Evolutionary conservation across 2,797 vertebrate species (phyloP), one percentile per base, ranked within the genome.

Genomic region (Poeciliopsis gracilis): DNA sequence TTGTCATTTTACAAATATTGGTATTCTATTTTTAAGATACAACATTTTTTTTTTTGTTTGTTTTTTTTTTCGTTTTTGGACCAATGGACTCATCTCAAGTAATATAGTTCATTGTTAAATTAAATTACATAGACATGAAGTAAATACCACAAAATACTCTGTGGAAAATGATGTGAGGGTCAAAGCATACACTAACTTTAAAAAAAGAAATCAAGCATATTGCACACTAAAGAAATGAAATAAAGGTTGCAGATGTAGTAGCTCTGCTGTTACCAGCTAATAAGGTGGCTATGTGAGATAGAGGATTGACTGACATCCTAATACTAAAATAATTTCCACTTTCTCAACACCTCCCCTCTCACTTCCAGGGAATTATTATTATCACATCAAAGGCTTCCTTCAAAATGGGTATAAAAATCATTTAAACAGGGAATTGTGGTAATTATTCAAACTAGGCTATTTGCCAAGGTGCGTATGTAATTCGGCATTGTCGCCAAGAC

Each of bases 371-470:
- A 97, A 97, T 98, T 97, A 97, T 97, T 96, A 97, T 97, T 96
- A 98, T 98, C 98, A 98, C 97, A 98, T 99, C 97, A 99, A 98
- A 98, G 96, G 92, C 94, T 95, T 96, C 93, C 95, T 95, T 97
- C 97, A 97, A 98, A 97, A 94, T 95, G 92, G 96, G 95, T 94
- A 94, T 91, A 96, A 96, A 97, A 97, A 97, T 97, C 95, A 97
- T 99, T 98, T 97, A 97, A 98, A 97, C 96, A 97, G 97, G 97
- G 97, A 96, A 95, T 96, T 95, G 91, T 94, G 93, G 96, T 95
- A 97, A 98, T 98, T 98, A 98, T 97, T 98, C 97, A 97, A 97
- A 97, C 96, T 94, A 96, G 96, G 96, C 96, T 98, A 97, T 98
- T 98, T 97, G 96, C 96, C 95, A 59, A 95, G 89, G 95, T 96